A percentile compares a stretch with the other conserved stretches of the same genome.
phyloP scores from a whole-genome alignment of 2,888 invertebrate genomes.

The Acronicta aceris region DNA sequence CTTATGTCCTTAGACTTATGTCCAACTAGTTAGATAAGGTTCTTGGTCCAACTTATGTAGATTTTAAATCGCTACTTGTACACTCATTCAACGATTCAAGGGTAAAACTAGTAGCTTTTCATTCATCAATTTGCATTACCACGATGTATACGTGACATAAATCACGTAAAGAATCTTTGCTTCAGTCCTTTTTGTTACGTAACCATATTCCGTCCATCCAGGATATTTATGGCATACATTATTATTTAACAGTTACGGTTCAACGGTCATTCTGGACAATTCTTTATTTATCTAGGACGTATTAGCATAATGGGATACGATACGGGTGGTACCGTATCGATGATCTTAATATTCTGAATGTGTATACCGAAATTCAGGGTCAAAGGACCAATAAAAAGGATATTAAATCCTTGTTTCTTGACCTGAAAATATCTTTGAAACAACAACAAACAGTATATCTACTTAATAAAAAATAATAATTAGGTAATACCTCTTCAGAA shows the following conservation, averaged over 20 bases:
- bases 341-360: constrained; percentile 43
- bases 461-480: too few species aligned
- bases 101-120: too few species aligned
- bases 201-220: constrained; percentile 22
- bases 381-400: constrained; percentile 1
- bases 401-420: background rate
- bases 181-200: background rate
- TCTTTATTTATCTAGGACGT: constrained; percentile 60
- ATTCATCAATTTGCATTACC: too few species aligned
- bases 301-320: constrained; percentile 61
- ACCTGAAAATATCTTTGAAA: background rate
- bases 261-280: constrained; percentile 67
- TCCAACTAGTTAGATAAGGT: too few species aligned
- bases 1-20: too few species aligned
- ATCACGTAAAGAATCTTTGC: constrained; percentile 2
- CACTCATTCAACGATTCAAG: background rate
- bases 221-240: constrained; percentile 58
- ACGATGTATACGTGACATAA: constrained; percentile 16
- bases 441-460: too few species aligned
- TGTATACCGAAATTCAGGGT: constrained; percentile 19
- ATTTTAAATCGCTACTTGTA: background rate
- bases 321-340: constrained; percentile 35
- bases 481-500: background rate
- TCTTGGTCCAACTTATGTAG: too few species aligned
- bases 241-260: constrained; percentile 74